These are phyloP conservation scores for Pseudomyrmex sp. DNA, from an alignment of 1,140 invertebrate genomes.

Conservation along the genomic window DNA sequence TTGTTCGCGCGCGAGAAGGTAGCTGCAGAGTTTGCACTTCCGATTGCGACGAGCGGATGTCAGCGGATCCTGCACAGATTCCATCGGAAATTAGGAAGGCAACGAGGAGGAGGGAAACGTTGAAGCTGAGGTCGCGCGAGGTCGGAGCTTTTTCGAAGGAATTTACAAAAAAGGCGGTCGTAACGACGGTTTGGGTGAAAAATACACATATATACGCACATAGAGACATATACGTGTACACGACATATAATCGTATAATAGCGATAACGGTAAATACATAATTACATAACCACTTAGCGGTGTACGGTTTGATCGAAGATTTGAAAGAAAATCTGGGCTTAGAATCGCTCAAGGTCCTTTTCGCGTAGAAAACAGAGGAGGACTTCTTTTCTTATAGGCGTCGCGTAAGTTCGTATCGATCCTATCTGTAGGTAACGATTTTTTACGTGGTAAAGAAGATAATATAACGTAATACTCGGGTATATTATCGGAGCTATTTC, in stretches of 20 bases:
- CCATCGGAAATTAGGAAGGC: constrained; percentile 20
- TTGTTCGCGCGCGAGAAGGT: background rate
- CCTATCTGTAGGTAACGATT: constrained; percentile 56
- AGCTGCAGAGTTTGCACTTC: background rate
- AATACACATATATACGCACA: constrained; percentile 71
- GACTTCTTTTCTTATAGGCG: constrained; percentile 21
- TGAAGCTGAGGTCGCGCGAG: constrained; percentile 59
- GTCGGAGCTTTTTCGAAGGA: constrained; percentile 59
- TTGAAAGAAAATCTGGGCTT: background rate
- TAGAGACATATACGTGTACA: constrained; percentile 30
- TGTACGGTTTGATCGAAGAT: constrained; percentile 54
- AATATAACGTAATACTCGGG: constrained; percentile 20
- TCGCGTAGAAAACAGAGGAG: background rate
- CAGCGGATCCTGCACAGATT: background rate
- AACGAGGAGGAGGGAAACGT: constrained; percentile 37
- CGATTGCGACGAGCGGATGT: background rate
- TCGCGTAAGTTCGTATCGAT: constrained; percentile 33
- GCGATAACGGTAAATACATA: constrained; percentile 43
- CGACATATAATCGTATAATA: constrained; percentile 39
- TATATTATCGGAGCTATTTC: constrained; percentile 54
- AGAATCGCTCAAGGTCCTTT: constrained; percentile 26
- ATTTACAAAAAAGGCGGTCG: constrained; percentile 39
- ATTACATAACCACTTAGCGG: constrained; percentile 47
- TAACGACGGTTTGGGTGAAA: constrained; percentile 73
- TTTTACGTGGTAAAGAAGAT: constrained; percentile 51